Evolutionary conservation across 2,888 invertebrate genomes (phyloP), one percentile per base, ranked within the genome.

Genomic region (Ichneumoninae sp.): DNA sequence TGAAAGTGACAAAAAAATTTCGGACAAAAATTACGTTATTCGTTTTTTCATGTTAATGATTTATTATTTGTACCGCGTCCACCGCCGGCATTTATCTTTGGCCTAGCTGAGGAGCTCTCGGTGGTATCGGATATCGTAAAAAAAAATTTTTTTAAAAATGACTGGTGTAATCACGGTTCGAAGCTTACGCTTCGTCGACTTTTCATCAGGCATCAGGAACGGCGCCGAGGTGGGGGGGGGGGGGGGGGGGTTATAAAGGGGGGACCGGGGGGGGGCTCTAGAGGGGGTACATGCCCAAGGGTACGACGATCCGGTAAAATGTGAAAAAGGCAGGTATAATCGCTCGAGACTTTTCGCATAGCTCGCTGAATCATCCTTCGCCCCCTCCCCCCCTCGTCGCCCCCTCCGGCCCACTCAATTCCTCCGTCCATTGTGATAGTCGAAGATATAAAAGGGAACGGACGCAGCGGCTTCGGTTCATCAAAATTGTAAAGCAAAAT

Each of bases 221-320:
- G 62, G 52, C 47, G 68, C 0, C 3, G 60, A 16, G 1, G 16
- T 6, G 16, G 50, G 50, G 40, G 8, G n/a, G n/a, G n/a, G n/a
- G n/a, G n/a, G n/a, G n/a, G n/a, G n/a, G n/a, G n/a, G n/a, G n/a
- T n/a, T 40, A 52, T n/a, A 52, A n/a, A 52, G n/a, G 50, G n/a
- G 7, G n/a, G n/a, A 52, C 4, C 16, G 50, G 50, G 7, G n/a
- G 50, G 16, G n/a, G n/a, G 50, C 50, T 60, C 30, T 60, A 16
- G 60, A 60, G 6, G 19, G 6, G 22, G 10, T 40, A 40, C 40
- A 10, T 82, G 82, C 86, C 84, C 84, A 87, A 89, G 88, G 89
- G 89, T 90, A 89, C 90, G 89, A 79, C 89, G 91, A 90, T 89
- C 90, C 88, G 85, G 88, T 86, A 91, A 91, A 92, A 92, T 91